Percentiles rank a stretch among this genome's conserved stretches.
Evolutionary conservation across 2,797 vertebrate species (phyloP).

Genomic region (Novumbra hubbsi): DNA sequence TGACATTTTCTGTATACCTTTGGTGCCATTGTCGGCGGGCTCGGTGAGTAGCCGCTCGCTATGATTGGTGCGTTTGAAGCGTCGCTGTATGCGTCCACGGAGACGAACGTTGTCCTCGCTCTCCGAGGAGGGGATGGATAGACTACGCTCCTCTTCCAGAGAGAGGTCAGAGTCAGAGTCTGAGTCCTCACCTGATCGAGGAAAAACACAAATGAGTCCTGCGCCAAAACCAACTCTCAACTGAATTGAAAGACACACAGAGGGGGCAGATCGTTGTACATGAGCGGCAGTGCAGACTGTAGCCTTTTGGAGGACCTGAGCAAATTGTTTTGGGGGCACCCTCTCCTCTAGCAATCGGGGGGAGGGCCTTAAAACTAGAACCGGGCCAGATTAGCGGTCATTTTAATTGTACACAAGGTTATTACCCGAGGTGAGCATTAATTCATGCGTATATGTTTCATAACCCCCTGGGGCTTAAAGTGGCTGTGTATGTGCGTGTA

Average conservation of each 20-base stretch:
- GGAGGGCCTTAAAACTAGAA: too few species aligned
- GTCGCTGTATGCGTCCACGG: conserved; percentile 90
- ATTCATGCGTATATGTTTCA: neutral
- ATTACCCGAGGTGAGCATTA: neutral
- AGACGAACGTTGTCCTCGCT: conserved; percentile 94
- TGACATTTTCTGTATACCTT: conserved; percentile 73
- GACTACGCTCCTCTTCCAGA: conserved; percentile 92
- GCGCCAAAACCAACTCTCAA: neutral
- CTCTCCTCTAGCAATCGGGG: too few species aligned
- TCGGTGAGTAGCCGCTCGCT: conserved; percentile 91
- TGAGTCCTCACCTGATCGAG: conserved; percentile 85
- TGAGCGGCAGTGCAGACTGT: too few species aligned
- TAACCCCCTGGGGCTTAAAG: too few species aligned
- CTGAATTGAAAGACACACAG: neutral
- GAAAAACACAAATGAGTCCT: neutral
- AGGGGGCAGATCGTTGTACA: too few species aligned
- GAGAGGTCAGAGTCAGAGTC: conserved; percentile 97
- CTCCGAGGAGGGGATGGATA: conserved; percentile 96
- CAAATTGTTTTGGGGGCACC: too few species aligned
- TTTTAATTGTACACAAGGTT: neutral
- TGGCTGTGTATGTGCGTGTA: conserved; percentile 3
- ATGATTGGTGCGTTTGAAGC: conserved; percentile 88
- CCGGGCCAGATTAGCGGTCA: neutral
- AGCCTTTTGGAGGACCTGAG: too few species aligned
- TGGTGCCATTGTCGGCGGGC: conserved; percentile 81